Evolutionary conservation across 2,113 vertebrate species (phyloP), one percentile per base, ranked within the genome.

Genomic region (Acanthochromis polyacanthus): DNA sequence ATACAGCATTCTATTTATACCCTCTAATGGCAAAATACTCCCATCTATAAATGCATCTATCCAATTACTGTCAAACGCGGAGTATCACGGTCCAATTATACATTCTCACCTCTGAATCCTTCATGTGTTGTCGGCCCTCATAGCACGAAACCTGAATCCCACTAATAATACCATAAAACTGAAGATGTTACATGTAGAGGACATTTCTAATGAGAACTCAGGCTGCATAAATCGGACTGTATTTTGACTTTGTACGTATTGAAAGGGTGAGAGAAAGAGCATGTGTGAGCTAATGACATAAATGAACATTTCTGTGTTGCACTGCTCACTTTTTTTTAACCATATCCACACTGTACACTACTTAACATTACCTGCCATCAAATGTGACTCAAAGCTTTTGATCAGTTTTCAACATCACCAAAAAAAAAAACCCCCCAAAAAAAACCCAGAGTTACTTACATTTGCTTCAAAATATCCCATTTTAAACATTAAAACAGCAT

Each of bases 1-100:
- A 83, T 70, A 67, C 77, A 80, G 36, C 57, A 70, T 71, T 78
- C 89, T 91, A 94, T 94, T 94, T 92, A 91, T 90, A 92, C 43
- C 75, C 14, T 46, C 50, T 76, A 70, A 87, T 84, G 70, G 57
- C 82, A 75, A 81, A 68, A 74, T 45, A 38, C 63, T 60, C 43
- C 50, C 56, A 22, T 83, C 62, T 77, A 74, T 79, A 57, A 85
- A 83, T 64, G 59, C 71, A 80, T 75, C 72, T 43, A 40, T 82
- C 80, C 63, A 81, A 66, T 87, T 87, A 90, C 71, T 83, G 68
- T 87, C 82, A 69, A 79, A 79, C 51, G 67, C 75, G 68, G 43
- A 38, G 76, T 50, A 75, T 73, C 45, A 63, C 10, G 30, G 57
- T 65, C 66, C 59, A 85, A 84, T 91, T 70, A 81, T 32, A 66